phyloP scores from a whole-genome alignment of 2,113 vertebrate genomes.

The Paradoxurus hermaphroditus region DNA sequence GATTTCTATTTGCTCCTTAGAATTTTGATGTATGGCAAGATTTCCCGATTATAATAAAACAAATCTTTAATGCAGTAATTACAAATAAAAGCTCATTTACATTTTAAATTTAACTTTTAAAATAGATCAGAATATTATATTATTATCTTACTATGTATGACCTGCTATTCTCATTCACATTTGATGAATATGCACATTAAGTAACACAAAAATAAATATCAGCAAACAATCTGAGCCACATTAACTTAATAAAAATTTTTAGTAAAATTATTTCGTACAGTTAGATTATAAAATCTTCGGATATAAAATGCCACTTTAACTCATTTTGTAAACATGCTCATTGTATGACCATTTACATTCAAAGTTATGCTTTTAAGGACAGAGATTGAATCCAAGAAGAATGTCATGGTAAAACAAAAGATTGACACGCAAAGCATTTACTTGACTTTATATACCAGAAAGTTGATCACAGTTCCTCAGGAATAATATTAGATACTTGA shows the following conservation, averaged over 20 bases:
- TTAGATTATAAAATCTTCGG: neutral
- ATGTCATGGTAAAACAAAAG: constrained; percentile 21
- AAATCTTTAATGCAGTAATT: neutral
- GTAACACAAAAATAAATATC: constrained; percentile 2
- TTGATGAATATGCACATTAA: constrained; percentile 5
- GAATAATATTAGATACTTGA: neutral
- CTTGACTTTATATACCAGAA: neutral
- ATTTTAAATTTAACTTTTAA: constrained; percentile 40
- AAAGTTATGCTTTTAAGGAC: constrained; percentile 4
- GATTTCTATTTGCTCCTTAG: neutral
- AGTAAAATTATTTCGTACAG: constrained; percentile 23
- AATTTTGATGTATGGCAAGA: neutral
- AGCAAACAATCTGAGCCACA: neutral
- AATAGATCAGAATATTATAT: neutral
- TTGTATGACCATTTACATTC: neutral
- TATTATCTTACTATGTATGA: neutral
- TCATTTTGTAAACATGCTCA: neutral
- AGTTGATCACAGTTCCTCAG: neutral
- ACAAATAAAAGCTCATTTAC: constrained; percentile 34
- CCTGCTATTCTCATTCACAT: neutral
- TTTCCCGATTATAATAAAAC: constrained; percentile 4
- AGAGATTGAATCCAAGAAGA: constrained; percentile 28
- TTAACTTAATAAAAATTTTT: neutral
- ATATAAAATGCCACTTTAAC: constrained; percentile 1
- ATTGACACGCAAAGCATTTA: neutral